Evolutionary conservation across 2,113 vertebrate genomes (phyloP), one percentile per base, ranked within the genome.

Genomic region (Ochotona curzoniae): DNA sequence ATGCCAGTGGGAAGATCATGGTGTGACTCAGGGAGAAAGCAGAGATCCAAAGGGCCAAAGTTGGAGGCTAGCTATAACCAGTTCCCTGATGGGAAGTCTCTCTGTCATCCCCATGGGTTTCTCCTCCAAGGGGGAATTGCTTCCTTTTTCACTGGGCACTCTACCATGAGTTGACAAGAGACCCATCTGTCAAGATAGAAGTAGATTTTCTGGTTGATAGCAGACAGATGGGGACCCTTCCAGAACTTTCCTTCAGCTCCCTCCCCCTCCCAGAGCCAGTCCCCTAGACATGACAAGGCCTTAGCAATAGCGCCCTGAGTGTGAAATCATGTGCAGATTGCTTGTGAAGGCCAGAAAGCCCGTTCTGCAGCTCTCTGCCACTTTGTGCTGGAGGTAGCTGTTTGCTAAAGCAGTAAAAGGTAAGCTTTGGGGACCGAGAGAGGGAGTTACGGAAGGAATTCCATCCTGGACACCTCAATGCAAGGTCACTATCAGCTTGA

Each of bases 131-230:
- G 17, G 17, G 18, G 82, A 91, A 20, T 35, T 32, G 23, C 80
- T 86, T 93, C 51, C 32, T 81, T 87, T 54, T 75, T 80, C 69
- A 73, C 61, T 71, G n/a, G 11, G 2, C 87, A 83, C 35, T 87
- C 87, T 73, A 38, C 64, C 26, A 90, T 60, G 21, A 26, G 14
- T 87, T 35, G 87, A 51, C 32, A 86, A 85, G 49, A 91, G 51
- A 86, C 30, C 23, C 66, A 82, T 26, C n/a, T 83, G 1, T 93
- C 28, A 49, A 93, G 84, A 35, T 14, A 85, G 69, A 66, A n/a
- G 80, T 80, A 60, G 66, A 75, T 79, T 64, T 96, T 35, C 66
- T 38, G 75, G 18, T 44, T 73, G 32, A 28, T 60, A 54, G 32
- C 60, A 35, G 71, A 61, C 28, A 71, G 23, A 38, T 67, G 9